phyloP scores from a whole-genome alignment of 2,797 vertebrate genomes.

The Leptatherina wallacei region DNA sequence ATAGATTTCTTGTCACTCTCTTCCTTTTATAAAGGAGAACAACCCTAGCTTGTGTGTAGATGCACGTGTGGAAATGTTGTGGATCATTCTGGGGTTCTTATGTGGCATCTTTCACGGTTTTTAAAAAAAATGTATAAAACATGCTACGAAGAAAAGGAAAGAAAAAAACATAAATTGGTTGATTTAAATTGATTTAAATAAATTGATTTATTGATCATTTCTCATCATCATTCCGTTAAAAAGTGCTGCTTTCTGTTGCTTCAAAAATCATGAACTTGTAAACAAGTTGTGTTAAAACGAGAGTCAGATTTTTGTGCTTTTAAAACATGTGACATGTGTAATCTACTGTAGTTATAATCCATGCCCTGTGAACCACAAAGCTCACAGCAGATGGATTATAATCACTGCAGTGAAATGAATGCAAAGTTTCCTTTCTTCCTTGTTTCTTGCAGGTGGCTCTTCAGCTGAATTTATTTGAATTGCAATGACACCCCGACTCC shows the following conservation, averaged over 20 bases:
- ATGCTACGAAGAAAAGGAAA: neutral
- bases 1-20: conserved; percentile 39
- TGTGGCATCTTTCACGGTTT: neutral
- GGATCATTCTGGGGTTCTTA: neutral
- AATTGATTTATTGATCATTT: neutral
- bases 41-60: neutral
- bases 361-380: neutral
- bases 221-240: neutral
- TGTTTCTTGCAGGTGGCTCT: conserved; percentile 9
- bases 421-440: conserved; percentile 4
- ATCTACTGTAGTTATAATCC: neutral
- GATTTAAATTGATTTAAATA: too few relatives aligned
- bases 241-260: neutral
- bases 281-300: neutral
- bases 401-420: neutral
- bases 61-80: neutral
- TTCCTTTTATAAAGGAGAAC: conserved; percentile 5
- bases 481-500: conserved; percentile 19
- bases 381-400: neutral
- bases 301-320: neutral
- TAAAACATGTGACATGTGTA: neutral
- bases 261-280: neutral
- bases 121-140: neutral
- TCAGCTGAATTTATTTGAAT: conserved; percentile 42
- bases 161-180: neutral